Percentiles rank a stretch among this genome's conserved stretches.
Evolutionary conservation across 2,113 vertebrate genomes (phyloP).

Genomic region (Trematocara nigrifrons): DNA sequence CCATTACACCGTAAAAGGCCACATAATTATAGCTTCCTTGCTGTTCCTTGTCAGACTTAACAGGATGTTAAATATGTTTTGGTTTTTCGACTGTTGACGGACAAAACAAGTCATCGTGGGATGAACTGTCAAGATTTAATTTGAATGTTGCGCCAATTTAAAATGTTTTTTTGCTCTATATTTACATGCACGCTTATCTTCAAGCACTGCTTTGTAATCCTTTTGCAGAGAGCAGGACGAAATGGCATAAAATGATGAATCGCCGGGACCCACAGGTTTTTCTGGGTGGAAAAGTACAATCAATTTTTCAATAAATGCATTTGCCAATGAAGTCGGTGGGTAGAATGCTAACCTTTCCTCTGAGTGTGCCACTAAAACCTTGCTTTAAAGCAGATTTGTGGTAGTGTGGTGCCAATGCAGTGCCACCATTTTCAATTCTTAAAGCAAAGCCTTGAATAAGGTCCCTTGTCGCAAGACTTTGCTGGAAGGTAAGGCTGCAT

Average conservation of each 20-base stretch:
- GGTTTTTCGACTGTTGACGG: neutral
- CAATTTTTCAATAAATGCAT: slow-evolving; percentile 27
- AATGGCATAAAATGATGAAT: slow-evolving; percentile 11
- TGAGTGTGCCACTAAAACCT: neutral
- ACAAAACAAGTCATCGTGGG: neutral
- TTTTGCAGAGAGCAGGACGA: neutral
- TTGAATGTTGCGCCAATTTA: neutral
- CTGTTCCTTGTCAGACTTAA: neutral
- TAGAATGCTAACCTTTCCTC: neutral
- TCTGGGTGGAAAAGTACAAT: slow-evolving; percentile 15
- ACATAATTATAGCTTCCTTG: neutral
- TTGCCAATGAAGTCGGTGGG: neutral
- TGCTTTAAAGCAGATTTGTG: neutral
- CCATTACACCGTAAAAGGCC: neutral
- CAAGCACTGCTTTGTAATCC: neutral
- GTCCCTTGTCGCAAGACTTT: slow-evolving; percentile 1
- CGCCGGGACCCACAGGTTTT: neutral
- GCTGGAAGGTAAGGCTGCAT: neutral
- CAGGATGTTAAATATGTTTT: neutral
- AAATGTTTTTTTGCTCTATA: neutral
- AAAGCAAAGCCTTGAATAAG: slow-evolving; percentile 10
- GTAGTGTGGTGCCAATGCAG: neutral
- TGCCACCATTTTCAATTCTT: neutral
- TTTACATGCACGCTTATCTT: neutral
- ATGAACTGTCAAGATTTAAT: neutral